Evolutionary conservation across 2,113 vertebrate species (phyloP).

Genomic region (Castor canadensis): DNA sequence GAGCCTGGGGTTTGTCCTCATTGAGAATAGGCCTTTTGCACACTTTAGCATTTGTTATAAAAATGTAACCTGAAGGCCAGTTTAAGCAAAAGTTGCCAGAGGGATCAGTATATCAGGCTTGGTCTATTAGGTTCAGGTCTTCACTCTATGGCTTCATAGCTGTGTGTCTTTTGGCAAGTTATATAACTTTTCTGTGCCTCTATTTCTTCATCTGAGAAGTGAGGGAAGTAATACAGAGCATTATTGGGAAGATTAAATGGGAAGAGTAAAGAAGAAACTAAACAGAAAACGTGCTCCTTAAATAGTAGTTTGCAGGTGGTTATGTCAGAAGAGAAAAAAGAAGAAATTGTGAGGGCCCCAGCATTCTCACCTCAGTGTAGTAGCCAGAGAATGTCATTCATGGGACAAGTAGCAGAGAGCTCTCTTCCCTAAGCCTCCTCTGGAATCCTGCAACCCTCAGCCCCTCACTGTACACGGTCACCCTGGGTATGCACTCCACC

Average conservation of each 20-base stretch:
- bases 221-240: not conserved
- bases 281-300: not conserved
- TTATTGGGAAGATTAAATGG: not conserved
- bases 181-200: not conserved
- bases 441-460: not conserved
- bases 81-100: not conserved
- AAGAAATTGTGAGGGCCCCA: not conserved
- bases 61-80: too few relatives aligned
- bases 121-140: not conserved
- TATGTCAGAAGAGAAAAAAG: not conserved
- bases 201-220: not conserved
- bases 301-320: not conserved
- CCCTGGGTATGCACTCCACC: not conserved
- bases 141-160: not conserved
- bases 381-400: slow-evolving; percentile 11
- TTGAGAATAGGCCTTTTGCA: not conserved
- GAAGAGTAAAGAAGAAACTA: not conserved
- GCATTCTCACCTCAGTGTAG: not conserved
- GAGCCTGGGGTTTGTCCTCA: slow-evolving; percentile 10
- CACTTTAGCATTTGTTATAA: not conserved
- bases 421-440: not conserved
- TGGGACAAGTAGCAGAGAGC: not conserved
- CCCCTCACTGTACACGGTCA: accelerated
- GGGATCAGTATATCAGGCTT: not conserved
- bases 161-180: not conserved